phyloP scores from a whole-genome alignment of 1,140 invertebrate genomes.

The Phthorimaea operculella region DNA sequence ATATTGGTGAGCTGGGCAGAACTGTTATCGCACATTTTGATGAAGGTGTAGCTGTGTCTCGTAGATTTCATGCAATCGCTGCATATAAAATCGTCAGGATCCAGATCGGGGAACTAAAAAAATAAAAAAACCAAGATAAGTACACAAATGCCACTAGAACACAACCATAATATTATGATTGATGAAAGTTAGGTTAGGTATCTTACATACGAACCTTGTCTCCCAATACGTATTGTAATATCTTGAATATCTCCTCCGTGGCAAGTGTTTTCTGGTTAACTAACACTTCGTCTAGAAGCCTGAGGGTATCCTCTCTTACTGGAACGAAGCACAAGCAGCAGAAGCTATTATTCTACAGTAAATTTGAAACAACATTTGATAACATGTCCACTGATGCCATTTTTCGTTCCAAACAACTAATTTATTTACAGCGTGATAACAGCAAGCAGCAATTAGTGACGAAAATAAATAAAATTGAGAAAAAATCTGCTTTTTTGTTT shows the following conservation, averaged over 20 bases:
- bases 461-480: no score
- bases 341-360: neutral
- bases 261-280: neutral
- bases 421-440: neutral
- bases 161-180: neutral
- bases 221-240: neutral
- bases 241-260: neutral
- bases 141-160: neutral
- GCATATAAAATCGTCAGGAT: neutral
- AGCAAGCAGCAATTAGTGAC: no score
- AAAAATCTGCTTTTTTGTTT: no score
- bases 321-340: neutral
- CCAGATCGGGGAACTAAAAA: no score
- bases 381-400: neutral
- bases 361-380: neutral
- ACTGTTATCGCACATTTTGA: neutral
- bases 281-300: neutral
- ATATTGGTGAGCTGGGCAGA: neutral
- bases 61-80: neutral
- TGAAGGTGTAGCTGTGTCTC: neutral
- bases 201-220: neutral
- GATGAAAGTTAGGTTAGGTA: neutral
- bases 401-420: neutral
- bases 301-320: neutral
- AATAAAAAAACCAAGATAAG: no score